Percentiles rank a stretch among this genome's conserved stretches.
phyloP scores from a whole-genome alignment of 2,797 vertebrate species.

The Sebastes steindachneri region DNA sequence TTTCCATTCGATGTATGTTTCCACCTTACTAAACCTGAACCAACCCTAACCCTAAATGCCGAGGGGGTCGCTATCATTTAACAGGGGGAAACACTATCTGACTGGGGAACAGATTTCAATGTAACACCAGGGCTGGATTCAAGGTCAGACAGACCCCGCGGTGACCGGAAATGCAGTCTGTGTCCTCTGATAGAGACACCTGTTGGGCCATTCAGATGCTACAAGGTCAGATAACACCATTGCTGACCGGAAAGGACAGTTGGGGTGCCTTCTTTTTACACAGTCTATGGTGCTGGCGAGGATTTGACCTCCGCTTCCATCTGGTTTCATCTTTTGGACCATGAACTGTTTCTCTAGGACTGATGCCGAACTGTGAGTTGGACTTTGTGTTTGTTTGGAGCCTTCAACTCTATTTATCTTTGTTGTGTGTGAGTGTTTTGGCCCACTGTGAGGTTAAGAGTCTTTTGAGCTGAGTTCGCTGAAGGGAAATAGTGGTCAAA shows the following conservation, averaged over 20 bases:
- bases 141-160: not conserved
- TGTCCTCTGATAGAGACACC: rapidly evolving
- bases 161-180: not conserved
- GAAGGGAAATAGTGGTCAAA: not conserved
- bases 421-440: too few species aligned
- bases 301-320: too few species aligned
- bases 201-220: too few species aligned
- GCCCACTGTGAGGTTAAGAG: not conserved
- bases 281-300: rapidly evolving
- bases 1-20: not conserved
- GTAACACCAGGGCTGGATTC: not conserved
- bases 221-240: too few species aligned
- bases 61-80: too few species aligned
- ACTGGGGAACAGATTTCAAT: not conserved
- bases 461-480: not conserved
- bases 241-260: too few species aligned
- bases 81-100: too few species aligned
- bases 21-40: not conserved
- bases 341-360: too few species aligned
- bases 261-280: too few species aligned
- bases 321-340: too few species aligned
- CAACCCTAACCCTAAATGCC: not conserved
- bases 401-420: not conserved
- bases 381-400: not conserved
- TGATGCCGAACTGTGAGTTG: not conserved